Evolutionary conservation across 2,113 vertebrate genomes (phyloP), one percentile per base, ranked within the genome.

Genomic region (Peromyscus polionotus): DNA sequence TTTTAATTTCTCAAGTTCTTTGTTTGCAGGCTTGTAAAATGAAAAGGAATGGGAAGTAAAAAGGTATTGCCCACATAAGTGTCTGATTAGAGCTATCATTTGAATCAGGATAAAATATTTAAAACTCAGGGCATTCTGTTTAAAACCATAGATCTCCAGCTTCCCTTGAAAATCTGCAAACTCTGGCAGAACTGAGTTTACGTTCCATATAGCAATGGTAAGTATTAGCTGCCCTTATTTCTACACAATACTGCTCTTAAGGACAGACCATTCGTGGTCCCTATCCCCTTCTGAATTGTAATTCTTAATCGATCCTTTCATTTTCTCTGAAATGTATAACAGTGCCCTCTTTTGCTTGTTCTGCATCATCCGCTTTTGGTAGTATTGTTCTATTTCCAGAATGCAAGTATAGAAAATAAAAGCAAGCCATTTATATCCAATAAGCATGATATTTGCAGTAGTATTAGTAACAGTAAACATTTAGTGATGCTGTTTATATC

Each of bases 281-380:
- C 5, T 86, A 14, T n/a, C 1, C 1, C 59, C 87, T 20, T 31
- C 3, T 91, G 6, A 61, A 76, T 88, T 59, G 68, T 31, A n/a
- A 83, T 17, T 51, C 28, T 45, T 70, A 48, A 93, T 26, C 76
- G 42, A 79, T 51, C 45, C 70, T 94, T 93, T 86, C 16, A 51
- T 86, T 68, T 51, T 88, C 57, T 93, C 61, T 73, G 24, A 96
- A 79, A 85, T 93, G n/a, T 84, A 22, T 57, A 61, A 90, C 75
- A 28, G 10, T 2, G 20, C 2, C 39, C 48, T 51, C 68, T 31
- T 19, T 65, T 9, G 5, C 73, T 79, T 93, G 6, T 28, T 11
- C 39, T 76, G 61, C 91, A 42, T 87, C 24, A 57, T 67, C 31
- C 79, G 11, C 51, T 87, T 59, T 42, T 59, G 22, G 59, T 51